phyloP scores from a whole-genome alignment of 1,140 invertebrate species.

The Lepidurus packardi region DNA sequence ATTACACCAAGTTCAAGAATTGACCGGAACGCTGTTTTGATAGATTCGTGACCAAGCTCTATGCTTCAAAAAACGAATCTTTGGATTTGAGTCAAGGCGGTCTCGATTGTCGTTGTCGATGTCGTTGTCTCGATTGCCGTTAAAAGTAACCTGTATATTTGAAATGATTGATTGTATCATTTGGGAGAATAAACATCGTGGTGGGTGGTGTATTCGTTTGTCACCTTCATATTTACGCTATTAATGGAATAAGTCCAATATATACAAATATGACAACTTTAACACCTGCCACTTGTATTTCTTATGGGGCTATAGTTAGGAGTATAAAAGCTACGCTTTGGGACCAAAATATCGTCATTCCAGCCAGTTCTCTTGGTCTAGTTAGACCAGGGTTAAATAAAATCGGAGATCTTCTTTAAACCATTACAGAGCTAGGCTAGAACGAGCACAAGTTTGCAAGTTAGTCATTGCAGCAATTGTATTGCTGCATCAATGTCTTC shows the following conservation, averaged over 20 bases:
- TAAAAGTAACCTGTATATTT: background rate
- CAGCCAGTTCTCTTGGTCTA: background rate
- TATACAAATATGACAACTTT: background rate
- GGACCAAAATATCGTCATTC: background rate
- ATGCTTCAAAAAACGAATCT: too few relatives aligned
- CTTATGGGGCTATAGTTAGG: background rate
- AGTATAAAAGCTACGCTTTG: background rate
- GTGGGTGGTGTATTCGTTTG: background rate
- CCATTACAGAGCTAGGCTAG: background rate
- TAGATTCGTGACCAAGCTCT: too few relatives aligned
- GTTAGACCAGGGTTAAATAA: background rate
- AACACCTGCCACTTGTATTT: background rate
- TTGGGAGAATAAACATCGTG: background rate
- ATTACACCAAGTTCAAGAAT: slow-evolving; percentile 9
- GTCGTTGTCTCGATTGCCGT: background rate
- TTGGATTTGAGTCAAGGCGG: background rate
- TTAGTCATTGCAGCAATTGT: background rate
- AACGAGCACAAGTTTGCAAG: background rate
- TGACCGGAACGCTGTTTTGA: background rate
- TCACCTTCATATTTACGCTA: background rate
- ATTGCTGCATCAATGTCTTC: background rate
- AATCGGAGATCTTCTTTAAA: background rate
- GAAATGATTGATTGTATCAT: background rate
- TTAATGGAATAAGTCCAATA: background rate
- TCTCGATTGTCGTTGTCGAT: background rate